Conservation (phyloP, 2,113 vertebrate genomes). For the Thalassoma bifasciatum region DNA sequence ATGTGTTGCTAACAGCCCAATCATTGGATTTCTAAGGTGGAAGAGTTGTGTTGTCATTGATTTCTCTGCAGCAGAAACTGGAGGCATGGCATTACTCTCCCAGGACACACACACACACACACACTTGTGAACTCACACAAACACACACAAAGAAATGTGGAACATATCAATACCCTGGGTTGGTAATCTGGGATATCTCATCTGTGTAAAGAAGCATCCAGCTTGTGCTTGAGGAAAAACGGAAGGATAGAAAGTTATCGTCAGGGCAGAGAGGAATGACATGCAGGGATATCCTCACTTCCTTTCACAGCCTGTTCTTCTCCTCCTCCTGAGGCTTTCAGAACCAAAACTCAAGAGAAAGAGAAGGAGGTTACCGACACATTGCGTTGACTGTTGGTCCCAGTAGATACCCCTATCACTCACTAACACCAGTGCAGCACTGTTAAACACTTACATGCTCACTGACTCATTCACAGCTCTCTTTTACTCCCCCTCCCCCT, state of each 20-base stretch:
- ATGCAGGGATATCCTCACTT: constrained; percentile 38
- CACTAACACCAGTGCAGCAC: constrained; percentile 64
- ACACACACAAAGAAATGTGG: constrained; percentile 41
- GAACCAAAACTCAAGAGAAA: constrained; percentile 27
- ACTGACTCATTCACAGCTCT: constrained; percentile 60
- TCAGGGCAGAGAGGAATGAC: constrained; percentile 26
- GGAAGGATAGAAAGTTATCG: constrained; percentile 28
- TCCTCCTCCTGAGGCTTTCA: constrained; percentile 40
- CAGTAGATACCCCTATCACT: constrained; percentile 64
- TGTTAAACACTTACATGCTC: constrained; percentile 73
- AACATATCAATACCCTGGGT: constrained; percentile 62
- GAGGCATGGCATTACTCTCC: constrained; percentile 69
- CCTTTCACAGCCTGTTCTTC: constrained; percentile 31
- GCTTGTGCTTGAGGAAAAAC: constrained; percentile 34
- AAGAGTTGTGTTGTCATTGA: constrained; percentile 69
- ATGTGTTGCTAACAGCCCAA: constrained; percentile 19
- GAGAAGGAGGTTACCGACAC: constrained; percentile 31
- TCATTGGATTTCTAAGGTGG: constrained; percentile 61
- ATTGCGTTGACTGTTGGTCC: constrained; percentile 40
- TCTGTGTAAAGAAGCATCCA: constrained; percentile 55
- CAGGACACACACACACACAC: constrained; percentile 54
- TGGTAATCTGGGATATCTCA: constrained; percentile 66
- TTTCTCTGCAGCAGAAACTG: constrained; percentile 75
- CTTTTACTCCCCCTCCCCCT: constrained; percentile 1
- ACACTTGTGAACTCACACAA: constrained; percentile 13